Evolutionary conservation across 1,140 invertebrate genomes (phyloP).

Genomic region (Sitobion miscanthi): DNA sequence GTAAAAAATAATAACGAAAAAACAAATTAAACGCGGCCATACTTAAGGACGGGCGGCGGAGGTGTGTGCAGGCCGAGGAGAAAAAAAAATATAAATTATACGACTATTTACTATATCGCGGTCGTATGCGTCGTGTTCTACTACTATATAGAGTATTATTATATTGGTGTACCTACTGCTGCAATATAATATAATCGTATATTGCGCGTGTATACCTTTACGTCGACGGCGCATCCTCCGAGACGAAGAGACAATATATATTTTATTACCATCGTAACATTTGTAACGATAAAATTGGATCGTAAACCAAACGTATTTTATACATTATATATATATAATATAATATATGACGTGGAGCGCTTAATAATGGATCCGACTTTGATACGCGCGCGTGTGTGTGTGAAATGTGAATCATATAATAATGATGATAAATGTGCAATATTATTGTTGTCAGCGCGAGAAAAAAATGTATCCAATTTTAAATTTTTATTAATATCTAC

Average conservation of each 20-base stretch:
- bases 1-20: conserved; percentile 9
- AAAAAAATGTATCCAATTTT: not conserved
- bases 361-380: not conserved
- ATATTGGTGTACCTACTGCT: not conserved
- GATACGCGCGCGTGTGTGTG: not conserved
- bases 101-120: not conserved
- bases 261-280: conserved; percentile 5
- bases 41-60: not conserved
- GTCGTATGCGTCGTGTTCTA: not conserved
- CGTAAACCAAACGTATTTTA: not conserved
- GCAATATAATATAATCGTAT: not conserved
- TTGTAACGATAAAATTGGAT: conserved; percentile 27
- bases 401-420: conserved; percentile 16
- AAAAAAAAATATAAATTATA: not conserved
- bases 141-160: not conserved
- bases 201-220: not conserved
- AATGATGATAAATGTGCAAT: not conserved
- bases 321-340: not conserved
- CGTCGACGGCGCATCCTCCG: not conserved
- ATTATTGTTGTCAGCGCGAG: not conserved
- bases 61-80: not conserved
- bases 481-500: not conserved
- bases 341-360: not conserved
- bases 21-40: conserved; percentile 30
- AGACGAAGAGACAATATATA: not conserved